phyloP scores from a whole-genome alignment of 2,888 invertebrate species.

The Pseudolycoriella hygida region DNA sequence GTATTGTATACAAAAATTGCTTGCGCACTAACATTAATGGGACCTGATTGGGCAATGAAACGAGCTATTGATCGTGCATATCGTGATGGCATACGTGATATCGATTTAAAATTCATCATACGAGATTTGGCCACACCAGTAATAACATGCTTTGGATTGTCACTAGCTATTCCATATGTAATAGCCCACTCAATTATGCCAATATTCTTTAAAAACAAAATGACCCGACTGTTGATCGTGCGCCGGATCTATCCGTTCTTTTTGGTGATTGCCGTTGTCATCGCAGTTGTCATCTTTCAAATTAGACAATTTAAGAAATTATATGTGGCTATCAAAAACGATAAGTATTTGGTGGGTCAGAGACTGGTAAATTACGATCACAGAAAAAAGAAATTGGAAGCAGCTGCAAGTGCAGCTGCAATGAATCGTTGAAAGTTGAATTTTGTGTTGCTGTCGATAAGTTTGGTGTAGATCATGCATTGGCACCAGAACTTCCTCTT shows the following conservation, averaged over 20 bases:
- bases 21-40: conserved; percentile 93
- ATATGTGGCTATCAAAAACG: conserved; percentile 97
- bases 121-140: conserved; percentile 78
- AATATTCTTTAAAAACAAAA: conserved; percentile 41
- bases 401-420: conserved; percentile 15
- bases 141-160: conserved; percentile 72
- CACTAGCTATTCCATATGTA: conserved; percentile 85
- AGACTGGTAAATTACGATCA: conserved; percentile 94
- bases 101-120: conserved; percentile 76
- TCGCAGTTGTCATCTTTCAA: conserved; percentile 63
- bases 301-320: conserved; percentile 83
- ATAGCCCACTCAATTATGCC: conserved; percentile 63
- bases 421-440: no score
- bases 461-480: no score
- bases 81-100: conserved; percentile 80
- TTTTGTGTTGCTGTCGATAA: no score
- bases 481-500: no score
- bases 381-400: conserved; percentile 39
- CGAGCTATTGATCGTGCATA: conserved; percentile 85
- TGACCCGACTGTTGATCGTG: conserved; percentile 56
- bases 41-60: conserved; percentile 88
- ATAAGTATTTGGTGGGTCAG: conserved; percentile 94
- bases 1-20: conserved; percentile 95
- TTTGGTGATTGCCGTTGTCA: conserved; percentile 48
- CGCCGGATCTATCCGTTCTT: conserved; percentile 81